Conservation (phyloP, 2,113 vertebrate species). For the Hippotragus niger region DNA sequence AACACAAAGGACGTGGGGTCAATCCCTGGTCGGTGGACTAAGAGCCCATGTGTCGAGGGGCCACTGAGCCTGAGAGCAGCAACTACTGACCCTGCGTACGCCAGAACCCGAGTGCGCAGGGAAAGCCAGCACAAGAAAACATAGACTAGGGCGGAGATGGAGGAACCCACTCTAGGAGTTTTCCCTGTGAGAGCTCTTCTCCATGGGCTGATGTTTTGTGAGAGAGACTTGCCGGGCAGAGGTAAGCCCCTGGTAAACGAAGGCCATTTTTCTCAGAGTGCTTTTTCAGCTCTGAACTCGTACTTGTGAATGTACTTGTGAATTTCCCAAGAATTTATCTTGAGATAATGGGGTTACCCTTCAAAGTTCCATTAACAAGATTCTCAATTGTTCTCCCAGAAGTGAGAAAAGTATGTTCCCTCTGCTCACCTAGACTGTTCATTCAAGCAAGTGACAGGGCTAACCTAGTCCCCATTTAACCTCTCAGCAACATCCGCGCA, state of each 20-base stretch:
- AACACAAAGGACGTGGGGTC: not conserved
- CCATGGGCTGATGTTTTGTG: not conserved
- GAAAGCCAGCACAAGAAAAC: not conserved
- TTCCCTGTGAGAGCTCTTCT: not conserved
- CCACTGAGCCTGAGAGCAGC: fast-evolving
- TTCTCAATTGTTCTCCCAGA: not conserved
- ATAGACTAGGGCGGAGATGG: fast-evolving
- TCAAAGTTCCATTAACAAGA: not conserved
- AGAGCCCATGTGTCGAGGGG: not conserved
- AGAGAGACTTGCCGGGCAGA: not conserved
- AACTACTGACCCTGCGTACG: fast-evolving
- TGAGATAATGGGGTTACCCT: not conserved
- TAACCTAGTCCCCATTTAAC: not conserved
- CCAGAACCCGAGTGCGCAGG: not conserved
- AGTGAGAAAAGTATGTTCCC: conserved; percentile 2
- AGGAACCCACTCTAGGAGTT: too few species aligned
- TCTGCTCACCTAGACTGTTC: not conserved
- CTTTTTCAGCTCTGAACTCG: not conserved
- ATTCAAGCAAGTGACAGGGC: not conserved
- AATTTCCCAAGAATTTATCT: not conserved
- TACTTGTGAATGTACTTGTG: not conserved
- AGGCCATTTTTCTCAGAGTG: not conserved
- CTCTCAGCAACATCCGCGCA: not conserved
- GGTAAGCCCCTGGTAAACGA: not conserved
- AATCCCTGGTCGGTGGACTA: not conserved